A percentile compares a stretch with the other conserved stretches of the same genome.
Conservation (phyloP, 2,888 invertebrate genomes). For the Euplagia quadripunctaria region DNA sequence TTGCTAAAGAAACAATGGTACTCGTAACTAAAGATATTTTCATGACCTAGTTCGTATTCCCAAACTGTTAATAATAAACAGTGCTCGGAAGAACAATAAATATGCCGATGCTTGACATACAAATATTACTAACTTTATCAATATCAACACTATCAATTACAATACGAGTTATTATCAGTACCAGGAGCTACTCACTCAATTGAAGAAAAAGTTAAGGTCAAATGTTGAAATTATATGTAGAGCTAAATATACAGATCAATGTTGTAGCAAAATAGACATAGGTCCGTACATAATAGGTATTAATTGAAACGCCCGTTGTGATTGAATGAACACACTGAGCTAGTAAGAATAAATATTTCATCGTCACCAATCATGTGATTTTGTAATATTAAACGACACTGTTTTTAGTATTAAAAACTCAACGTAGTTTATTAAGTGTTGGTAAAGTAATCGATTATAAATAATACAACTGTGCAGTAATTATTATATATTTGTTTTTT, state of each 20-base stretch:
- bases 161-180: neutral
- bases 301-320: slow-evolving; percentile 45
- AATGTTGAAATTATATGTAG: neutral
- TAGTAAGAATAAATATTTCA: neutral
- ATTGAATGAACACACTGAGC: slow-evolving; percentile 28
- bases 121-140: no score
- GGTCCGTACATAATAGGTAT: slow-evolving; percentile 31
- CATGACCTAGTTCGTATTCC: neutral
- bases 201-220: neutral
- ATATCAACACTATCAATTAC: neutral
- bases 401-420: neutral
- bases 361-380: neutral
- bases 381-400: neutral
- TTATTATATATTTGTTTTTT: neutral
- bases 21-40: neutral
- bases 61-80: neutral
- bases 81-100: neutral
- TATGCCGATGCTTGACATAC: neutral
- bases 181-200: no score
- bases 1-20: neutral
- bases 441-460: neutral
- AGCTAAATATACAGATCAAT: neutral
- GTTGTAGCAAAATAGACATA: neutral
- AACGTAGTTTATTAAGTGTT: neutral
- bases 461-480: neutral